Base-by-base conservation (phyloP, 2,113 vertebrate genomes). In the Sialia sialis region DNA sequence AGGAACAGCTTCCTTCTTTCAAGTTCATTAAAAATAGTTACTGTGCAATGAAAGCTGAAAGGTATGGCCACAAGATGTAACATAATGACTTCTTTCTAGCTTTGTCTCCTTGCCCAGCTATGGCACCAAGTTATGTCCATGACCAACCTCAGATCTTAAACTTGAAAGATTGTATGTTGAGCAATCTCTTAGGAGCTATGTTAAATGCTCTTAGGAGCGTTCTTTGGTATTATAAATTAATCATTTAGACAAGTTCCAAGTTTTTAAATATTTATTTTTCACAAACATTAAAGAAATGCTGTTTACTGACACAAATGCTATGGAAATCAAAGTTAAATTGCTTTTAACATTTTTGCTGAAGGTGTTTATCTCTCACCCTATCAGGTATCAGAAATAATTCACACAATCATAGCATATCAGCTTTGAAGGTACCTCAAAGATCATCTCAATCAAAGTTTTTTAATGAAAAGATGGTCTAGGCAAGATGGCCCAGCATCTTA, bases 1-100 rank as follows among this genome's bases (percentile, higher is more conserved):
- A 79, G 41, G 70, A 96, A 79, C 20, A 96, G 80, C n/a, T 93
- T 95, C 21, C 18, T 30, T 94, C 60, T 94, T 92, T 90, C 30
- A 58, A 54, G 21, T 69, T 88, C 70, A 83, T 77, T 85, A 63
- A 36, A 93, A 86, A 56, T 52, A 68, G 6, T 93, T 54, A 74
- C 16, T 78, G 43, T 59, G 14, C 68, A 89, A 87, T 19, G 62
- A 30, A 87, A 52, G 34, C 13, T 81, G 58, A 72, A 83, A 81
- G 11, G 9, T 36, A 60, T 84, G 46, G 30, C 17, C 46, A 64
- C 62, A 51, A 56, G 5, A 58, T 32, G 13, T 4, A 70, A 15
- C 54, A 60, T 55, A 43, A 23, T 25, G 2, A 7, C 11, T 39
- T 79, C 3, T 73, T 73, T 93, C 48, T 77, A 49, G 6, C 27